Conservation (phyloP, 2,888 invertebrate species). For the Cephus pygmeus region DNA sequence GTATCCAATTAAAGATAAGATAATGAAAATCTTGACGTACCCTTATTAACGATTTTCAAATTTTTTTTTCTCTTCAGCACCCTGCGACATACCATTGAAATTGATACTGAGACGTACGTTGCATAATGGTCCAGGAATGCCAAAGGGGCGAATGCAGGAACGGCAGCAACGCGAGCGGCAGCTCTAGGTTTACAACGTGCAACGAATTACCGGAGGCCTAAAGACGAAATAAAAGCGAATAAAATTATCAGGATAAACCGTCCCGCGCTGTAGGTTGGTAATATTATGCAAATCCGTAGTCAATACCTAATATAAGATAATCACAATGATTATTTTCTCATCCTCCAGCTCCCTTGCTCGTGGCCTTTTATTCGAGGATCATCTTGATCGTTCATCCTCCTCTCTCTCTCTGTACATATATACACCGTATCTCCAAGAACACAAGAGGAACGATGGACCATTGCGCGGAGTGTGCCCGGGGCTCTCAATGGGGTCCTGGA, state of each 20-base stretch:
- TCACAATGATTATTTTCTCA: conserved; percentile 63
- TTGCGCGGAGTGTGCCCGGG: conserved; percentile 24
- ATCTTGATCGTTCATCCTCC: conserved; percentile 21
- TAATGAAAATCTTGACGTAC: background rate
- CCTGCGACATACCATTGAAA: background rate
- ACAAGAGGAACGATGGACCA: background rate
- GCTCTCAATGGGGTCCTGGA: conserved; percentile 34
- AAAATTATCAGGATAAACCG: conserved; percentile 35
- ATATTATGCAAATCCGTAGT: conserved; percentile 65
- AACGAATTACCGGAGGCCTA: conserved; percentile 11
- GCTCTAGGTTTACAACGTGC: conserved; percentile 3
- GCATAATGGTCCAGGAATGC: background rate
- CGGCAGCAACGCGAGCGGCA: background rate
- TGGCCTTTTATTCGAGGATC: conserved; percentile 8
- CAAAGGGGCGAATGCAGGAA: background rate
- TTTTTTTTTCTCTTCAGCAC: background rate
- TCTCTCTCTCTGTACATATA: background rate
- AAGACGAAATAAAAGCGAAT: conserved; percentile 19
- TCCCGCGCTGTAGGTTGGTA: conserved; percentile 50
- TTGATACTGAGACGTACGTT: background rate
- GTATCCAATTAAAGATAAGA: background rate
- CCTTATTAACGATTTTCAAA: too few relatives aligned
- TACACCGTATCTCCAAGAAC: conserved; percentile 1
- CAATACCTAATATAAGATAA: conserved; percentile 66
- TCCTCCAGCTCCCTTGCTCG: conserved; percentile 38